Evolutionary conservation across 2,888 invertebrate species (phyloP).

Genomic region (Vannuccia rotundouncinata): DNA sequence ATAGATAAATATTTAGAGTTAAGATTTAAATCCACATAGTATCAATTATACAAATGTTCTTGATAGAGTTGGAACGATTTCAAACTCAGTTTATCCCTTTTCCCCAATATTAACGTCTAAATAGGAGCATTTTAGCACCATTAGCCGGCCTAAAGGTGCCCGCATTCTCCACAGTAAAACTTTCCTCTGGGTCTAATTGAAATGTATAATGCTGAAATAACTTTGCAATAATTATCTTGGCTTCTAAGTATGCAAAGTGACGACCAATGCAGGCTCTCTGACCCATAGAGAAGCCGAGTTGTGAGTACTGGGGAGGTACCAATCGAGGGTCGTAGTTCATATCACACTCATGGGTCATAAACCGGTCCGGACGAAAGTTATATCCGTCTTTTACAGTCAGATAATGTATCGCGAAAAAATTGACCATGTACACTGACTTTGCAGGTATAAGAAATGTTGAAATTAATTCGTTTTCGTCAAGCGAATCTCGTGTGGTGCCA

Average conservation of each 20-base stretch:
- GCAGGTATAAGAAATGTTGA: background rate
- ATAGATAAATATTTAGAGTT: no score
- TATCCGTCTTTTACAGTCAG: background rate
- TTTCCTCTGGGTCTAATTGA: slow-evolving; percentile 35
- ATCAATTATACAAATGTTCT: no score
- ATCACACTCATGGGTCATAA: background rate
- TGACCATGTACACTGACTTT: slow-evolving; percentile 29
- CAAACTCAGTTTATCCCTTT: no score
- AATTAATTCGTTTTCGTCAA: slow-evolving; percentile 33
- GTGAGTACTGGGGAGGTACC: background rate
- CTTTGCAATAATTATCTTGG: slow-evolving; percentile 39
- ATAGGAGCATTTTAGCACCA: slow-evolving; percentile 5
- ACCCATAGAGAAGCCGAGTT: slow-evolving; percentile 27
- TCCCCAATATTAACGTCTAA: no score
- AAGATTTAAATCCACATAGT: no score
- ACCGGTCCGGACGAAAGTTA: slow-evolving; percentile 10
- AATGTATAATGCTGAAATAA: slow-evolving; percentile 38
- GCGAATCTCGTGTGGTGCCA: slow-evolving; percentile 38
- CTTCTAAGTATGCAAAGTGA: slow-evolving; percentile 37
- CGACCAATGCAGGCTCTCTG: slow-evolving; percentile 33
- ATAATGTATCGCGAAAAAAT: slow-evolving; percentile 28
- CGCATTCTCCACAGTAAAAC: slow-evolving; percentile 37
- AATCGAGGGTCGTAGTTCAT: background rate
- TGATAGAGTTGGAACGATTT: no score
- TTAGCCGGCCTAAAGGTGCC: slow-evolving; percentile 34